A percentile compares a stretch with the other conserved stretches of the same genome.
These are phyloP conservation scores for Horisme vitalbata DNA, from an alignment of 2,888 invertebrate species.

Conservation along the genomic window DNA sequence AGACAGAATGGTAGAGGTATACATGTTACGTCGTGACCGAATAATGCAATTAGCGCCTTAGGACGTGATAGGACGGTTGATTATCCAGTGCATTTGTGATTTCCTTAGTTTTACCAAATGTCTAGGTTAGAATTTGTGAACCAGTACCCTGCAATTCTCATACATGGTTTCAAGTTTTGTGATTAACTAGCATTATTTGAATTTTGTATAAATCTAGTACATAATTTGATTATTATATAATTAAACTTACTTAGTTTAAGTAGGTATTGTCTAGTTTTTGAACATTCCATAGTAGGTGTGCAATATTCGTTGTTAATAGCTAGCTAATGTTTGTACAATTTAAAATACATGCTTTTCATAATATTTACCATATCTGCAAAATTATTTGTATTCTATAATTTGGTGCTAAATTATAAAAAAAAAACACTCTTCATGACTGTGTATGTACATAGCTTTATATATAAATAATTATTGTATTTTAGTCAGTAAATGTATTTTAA, in stretches of 20 bases:
- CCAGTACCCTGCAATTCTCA: constrained; percentile 62
- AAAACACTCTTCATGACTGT: constrained; percentile 42
- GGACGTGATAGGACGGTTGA: constrained; percentile 28
- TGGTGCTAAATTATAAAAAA: constrained; percentile 69
- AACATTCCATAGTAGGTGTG: constrained; percentile 77
- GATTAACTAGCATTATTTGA: no score
- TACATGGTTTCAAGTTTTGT: no score
- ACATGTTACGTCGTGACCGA: constrained; percentile 64
- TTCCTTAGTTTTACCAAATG: constrained; percentile 67
- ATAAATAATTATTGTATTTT: constrained; percentile 32
- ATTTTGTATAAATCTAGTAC: no score
- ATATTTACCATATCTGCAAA: background rate
- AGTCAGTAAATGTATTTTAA: constrained; percentile 41
- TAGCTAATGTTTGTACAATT: constrained; percentile 8
- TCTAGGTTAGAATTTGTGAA: constrained; percentile 39
- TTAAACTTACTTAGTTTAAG: no score
- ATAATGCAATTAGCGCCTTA: no score
- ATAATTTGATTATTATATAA: no score
- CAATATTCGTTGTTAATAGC: constrained; percentile 46
- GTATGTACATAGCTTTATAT: constrained; percentile 31
- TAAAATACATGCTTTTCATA: constrained; percentile 16
- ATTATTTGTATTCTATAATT: no score
- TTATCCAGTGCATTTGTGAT: constrained; percentile 75
- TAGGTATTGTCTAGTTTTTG: constrained; percentile 29
- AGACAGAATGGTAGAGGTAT: constrained; percentile 62